Evolutionary conservation across 2,888 invertebrate genomes (phyloP).

Genomic region (Ligdia adustata): DNA sequence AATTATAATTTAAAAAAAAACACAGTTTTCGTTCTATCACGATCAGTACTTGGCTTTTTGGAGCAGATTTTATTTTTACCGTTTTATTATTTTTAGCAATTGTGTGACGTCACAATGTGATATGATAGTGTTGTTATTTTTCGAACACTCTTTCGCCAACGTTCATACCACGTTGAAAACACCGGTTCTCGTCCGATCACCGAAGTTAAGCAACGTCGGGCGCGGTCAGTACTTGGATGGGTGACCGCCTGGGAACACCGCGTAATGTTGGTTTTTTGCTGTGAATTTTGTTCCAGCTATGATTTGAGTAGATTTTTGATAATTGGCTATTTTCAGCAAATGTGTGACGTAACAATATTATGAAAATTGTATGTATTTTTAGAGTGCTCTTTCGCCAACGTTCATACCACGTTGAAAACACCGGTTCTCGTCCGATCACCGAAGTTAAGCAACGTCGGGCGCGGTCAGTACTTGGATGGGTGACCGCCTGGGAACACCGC

Average conservation of each 20-base stretch:
- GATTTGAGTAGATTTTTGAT: no score
- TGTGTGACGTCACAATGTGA: no score
- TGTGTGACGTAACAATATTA: no score
- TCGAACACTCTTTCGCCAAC: slow-evolving; percentile 1
- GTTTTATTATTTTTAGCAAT: no score
- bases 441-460: slow-evolving; percentile 73
- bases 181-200: slow-evolving; percentile 74
- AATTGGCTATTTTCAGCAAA: no score
- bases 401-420: slow-evolving; percentile 55
- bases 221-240: slow-evolving; percentile 74
- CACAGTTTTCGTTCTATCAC: no score
- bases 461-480: slow-evolving; percentile 74
- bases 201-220: slow-evolving; percentile 73
- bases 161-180: slow-evolving; percentile 53
- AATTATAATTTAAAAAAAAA: no score
- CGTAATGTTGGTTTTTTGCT: slow-evolving; percentile 47
- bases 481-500: slow-evolving; percentile 72
- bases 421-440: slow-evolving; percentile 74
- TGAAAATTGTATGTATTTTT: no score
- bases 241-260: slow-evolving; percentile 72
- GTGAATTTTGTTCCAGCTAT: no score
- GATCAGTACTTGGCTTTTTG: no score
- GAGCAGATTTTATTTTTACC: no score
- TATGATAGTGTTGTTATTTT: no score
- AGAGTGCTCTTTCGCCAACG: slow-evolving; percentile 1